These are phyloP conservation scores for Tipula unca DNA, from an alignment of 2,888 invertebrate genomes.

Conservation along the genomic window DNA sequence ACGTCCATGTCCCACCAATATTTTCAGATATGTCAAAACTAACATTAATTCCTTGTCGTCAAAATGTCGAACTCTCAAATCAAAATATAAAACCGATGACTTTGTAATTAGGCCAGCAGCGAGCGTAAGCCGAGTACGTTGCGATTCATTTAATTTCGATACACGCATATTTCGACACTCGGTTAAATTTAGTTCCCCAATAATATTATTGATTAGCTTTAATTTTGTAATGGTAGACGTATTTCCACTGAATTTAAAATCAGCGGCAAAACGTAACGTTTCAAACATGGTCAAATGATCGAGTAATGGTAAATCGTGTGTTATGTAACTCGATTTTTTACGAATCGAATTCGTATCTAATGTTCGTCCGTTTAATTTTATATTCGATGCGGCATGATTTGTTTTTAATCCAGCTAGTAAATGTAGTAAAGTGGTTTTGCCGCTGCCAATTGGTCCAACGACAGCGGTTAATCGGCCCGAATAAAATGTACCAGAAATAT, in stretches of 20 bases:
- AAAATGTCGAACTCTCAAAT: neutral
- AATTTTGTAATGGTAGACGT: neutral
- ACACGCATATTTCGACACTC: neutral
- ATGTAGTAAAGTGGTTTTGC: neutral
- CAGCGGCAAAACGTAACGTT: neutral
- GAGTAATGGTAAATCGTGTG: neutral
- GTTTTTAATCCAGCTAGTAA: neutral
- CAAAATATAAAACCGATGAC: neutral
- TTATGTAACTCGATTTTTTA: neutral
- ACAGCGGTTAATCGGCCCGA: neutral
- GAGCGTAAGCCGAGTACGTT: neutral
- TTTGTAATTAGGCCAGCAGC: neutral
- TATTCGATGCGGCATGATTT: neutral
- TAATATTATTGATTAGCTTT: neutral
- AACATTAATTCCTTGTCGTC: neutral
- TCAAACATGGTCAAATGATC: neutral
- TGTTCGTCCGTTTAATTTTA: neutral
- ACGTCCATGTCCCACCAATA: neutral
- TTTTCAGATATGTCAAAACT: neutral
- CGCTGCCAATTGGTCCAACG: neutral
- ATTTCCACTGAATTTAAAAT: neutral
- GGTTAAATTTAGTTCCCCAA: neutral
- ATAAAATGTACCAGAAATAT: neutral
- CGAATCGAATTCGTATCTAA: neutral
- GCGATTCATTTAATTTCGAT: neutral